Evolutionary conservation across 2,113 vertebrate species (phyloP).

Genomic region (Chloropsis cyanopogon): DNA sequence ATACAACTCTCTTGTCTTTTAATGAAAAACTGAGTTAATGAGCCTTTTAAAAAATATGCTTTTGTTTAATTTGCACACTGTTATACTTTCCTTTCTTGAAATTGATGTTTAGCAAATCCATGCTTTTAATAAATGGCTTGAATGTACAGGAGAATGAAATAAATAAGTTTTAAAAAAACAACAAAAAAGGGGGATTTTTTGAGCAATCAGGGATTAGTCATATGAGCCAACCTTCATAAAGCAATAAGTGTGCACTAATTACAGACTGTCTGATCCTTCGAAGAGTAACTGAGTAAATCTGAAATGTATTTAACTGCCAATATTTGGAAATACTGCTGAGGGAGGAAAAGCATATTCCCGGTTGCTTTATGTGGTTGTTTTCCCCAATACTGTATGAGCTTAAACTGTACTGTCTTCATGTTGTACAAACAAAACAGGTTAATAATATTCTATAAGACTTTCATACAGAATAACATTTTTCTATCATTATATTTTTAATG

Average conservation of each 20-base stretch:
- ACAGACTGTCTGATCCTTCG: neutral
- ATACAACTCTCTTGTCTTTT: conserved; percentile 14
- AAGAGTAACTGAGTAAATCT: conserved; percentile 23
- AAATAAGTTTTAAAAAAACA: conserved; percentile 1
- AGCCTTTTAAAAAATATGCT: neutral
- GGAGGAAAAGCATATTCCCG: neutral
- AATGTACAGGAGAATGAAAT: conserved; percentile 15
- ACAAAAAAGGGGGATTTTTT: conserved; percentile 13
- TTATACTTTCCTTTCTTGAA: conserved; percentile 46
- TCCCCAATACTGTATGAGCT: neutral
- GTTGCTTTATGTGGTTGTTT: conserved; percentile 13
- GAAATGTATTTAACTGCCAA: neutral
- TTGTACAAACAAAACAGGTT: conserved; percentile 30
- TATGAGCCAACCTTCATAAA: conserved; percentile 33
- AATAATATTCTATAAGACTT: conserved; percentile 46
- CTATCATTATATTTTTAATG: conserved; percentile 29
- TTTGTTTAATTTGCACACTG: conserved; percentile 56
- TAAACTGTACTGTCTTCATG: conserved; percentile 27
- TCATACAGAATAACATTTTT: conserved; percentile 46
- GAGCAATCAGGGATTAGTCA: conserved; percentile 28
- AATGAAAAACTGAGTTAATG: conserved; percentile 27
- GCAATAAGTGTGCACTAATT: neutral
- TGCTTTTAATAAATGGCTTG: conserved; percentile 24
- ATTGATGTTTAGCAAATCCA: conserved; percentile 25
- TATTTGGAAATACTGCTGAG: conserved; percentile 41